Evolutionary conservation across 2,797 vertebrate genomes (phyloP).

Genomic region (Australoheros facetus): DNA sequence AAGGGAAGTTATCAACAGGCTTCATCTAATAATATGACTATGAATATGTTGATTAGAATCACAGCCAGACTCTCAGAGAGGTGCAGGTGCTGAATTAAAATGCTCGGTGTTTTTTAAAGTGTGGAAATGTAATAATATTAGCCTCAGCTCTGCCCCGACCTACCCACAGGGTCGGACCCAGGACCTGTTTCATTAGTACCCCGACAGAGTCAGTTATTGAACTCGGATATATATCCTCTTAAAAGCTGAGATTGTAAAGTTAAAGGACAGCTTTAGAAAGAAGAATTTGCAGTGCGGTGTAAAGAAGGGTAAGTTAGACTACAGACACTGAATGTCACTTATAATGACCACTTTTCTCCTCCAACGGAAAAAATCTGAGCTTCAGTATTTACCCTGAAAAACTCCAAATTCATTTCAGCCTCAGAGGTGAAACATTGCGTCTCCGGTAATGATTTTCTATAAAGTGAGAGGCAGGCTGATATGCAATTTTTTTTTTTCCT

Average conservation of each 20-base stretch:
- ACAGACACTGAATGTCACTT: not conserved
- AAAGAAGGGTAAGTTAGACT: not conserved
- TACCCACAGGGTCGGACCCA: constrained; percentile 7
- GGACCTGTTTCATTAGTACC: constrained; percentile 40
- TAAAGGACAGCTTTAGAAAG: constrained; percentile 2
- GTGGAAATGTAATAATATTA: constrained; percentile 28
- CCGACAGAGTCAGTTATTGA: constrained; percentile 12
- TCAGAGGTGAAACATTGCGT: not conserved
- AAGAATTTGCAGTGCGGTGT: not conserved
- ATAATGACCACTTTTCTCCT: not conserved
- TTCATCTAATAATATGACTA: not conserved
- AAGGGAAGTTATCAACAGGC: not conserved
- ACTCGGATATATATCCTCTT: not conserved
- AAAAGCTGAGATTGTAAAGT: not conserved
- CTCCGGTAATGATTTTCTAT: not conserved
- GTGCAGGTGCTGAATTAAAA: constrained; percentile 15
- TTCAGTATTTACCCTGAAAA: not conserved
- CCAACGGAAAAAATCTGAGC: not conserved
- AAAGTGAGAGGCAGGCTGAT: not conserved
- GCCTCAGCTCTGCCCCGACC: constrained; percentile 4
- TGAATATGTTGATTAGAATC: constrained; percentile 5
- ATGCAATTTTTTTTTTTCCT: not conserved
- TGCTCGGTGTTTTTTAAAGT: not conserved
- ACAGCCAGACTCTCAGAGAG: not conserved
- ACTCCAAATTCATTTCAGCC: not conserved